These are phyloP conservation scores for Herpetotheres cachinnans DNA, from an alignment of 2,113 vertebrate species.

Conservation along the genomic window DNA sequence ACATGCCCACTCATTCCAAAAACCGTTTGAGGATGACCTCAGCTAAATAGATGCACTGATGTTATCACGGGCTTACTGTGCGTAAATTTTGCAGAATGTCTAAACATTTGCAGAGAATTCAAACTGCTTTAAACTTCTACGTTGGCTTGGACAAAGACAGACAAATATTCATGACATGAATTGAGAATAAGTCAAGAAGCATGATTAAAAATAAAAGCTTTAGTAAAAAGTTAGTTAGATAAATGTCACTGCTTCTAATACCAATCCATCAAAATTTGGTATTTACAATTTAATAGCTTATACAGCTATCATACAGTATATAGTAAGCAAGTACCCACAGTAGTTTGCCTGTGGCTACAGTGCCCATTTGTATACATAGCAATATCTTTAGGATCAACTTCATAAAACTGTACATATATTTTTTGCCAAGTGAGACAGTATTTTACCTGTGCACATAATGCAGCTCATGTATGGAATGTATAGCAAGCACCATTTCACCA, in stretches of 20 bases:
- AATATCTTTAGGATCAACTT: background rate
- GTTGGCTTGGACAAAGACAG: background rate
- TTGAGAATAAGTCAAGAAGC: background rate
- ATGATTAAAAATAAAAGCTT: background rate
- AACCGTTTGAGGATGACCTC: background rate
- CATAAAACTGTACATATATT: background rate
- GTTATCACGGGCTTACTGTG: background rate
- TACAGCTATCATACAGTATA: background rate
- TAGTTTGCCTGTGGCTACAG: background rate
- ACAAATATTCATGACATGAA: background rate
- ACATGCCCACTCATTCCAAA: background rate
- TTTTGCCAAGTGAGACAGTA: background rate
- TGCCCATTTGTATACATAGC: background rate
- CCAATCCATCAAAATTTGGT: background rate
- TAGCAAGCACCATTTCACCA: slow-evolving; percentile 96
- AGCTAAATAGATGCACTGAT: background rate
- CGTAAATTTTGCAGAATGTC: background rate
- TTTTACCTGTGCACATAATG: slow-evolving; percentile 92
- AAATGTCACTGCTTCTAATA: background rate
- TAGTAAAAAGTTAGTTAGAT: slow-evolving; percentile 1
- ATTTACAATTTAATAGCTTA: background rate
- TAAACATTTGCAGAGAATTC: background rate
- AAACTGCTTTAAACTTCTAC: background rate
- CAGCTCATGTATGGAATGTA: slow-evolving; percentile 95
- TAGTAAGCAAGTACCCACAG: background rate